phyloP scores from a whole-genome alignment of 2,113 vertebrate species.

The Daboia siamensis region DNA sequence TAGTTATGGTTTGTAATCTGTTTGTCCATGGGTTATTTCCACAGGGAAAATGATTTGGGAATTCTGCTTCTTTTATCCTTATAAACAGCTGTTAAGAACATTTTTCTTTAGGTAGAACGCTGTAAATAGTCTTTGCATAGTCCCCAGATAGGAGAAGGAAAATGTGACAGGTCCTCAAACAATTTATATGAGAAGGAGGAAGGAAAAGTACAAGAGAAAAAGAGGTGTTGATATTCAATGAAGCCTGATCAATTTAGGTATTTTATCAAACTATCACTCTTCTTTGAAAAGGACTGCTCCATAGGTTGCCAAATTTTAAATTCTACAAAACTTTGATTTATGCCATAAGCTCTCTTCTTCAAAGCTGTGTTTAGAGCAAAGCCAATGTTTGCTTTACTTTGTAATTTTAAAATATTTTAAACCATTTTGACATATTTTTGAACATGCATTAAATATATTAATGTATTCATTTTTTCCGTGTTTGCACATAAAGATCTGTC shows the following conservation, averaged over 20 bases:
- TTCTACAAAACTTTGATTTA: not conserved
- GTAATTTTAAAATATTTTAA: not conserved
- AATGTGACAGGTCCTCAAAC: no score
- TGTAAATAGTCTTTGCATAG: not conserved
- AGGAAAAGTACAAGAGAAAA: no score
- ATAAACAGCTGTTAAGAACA: not conserved
- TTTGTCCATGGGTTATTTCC: not conserved
- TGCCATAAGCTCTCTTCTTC: not conserved
- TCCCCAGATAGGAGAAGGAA: no score
- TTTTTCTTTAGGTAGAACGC: not conserved
- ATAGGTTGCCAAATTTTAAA: not conserved
- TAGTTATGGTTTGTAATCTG: not conserved
- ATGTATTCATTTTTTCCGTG: not conserved
- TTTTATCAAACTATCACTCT: not conserved
- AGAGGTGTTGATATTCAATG: not conserved
- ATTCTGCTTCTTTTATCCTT: not conserved
- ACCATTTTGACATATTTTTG: not conserved
- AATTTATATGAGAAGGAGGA: no score
- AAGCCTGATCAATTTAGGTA: not conserved
- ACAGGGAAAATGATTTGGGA: not conserved
- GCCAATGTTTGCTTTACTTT: not conserved
- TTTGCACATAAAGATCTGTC: constrained; percentile 2
- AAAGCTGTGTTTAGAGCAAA: constrained; percentile 10
- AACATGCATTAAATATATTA: not conserved
- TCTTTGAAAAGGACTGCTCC: not conserved